Percentiles rank a stretch among this genome's conserved stretches.
These are phyloP conservation scores for Micrastur ruficollis DNA, from an alignment of 2,797 vertebrate species.

Conservation along the genomic window DNA sequence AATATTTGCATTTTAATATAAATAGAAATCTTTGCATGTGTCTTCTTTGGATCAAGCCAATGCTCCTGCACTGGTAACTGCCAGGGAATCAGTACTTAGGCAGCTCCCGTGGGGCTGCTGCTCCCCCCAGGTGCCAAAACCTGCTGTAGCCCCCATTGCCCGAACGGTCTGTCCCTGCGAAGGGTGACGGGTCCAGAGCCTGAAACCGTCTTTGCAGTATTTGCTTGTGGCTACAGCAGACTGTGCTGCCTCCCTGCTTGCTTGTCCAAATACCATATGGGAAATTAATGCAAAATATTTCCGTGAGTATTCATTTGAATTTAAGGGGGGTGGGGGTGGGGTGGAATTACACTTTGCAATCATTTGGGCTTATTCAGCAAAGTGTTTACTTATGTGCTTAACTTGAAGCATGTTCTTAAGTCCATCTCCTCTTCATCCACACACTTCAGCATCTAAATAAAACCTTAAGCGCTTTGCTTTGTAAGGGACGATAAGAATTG, in stretches of 20 bases:
- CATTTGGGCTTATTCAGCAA: neutral
- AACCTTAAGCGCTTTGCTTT: neutral
- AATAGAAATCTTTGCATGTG: neutral
- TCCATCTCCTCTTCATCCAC: neutral
- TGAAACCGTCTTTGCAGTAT: neutral
- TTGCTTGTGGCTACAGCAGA: neutral
- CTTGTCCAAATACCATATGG: neutral
- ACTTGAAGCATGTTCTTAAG: neutral
- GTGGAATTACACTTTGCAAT: neutral
- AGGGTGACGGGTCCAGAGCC: neutral
- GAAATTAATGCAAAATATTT: neutral
- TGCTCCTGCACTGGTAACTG: neutral
- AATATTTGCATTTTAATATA: neutral
- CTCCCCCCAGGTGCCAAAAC: neutral
- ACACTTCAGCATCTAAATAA: neutral
- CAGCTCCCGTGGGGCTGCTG: neutral
- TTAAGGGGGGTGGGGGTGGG: neutral
- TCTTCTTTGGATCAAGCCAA: neutral
- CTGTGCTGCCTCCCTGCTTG: neutral
- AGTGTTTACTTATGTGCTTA: neutral
- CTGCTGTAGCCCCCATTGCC: neutral
- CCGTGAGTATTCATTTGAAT: neutral
- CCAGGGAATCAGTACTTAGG: neutral
- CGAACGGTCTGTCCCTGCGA: accelerated
- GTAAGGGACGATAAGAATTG: neutral